Evolutionary conservation across 2,888 invertebrate species (phyloP).

Genomic region (Xestoiulus laeticollis): DNA sequence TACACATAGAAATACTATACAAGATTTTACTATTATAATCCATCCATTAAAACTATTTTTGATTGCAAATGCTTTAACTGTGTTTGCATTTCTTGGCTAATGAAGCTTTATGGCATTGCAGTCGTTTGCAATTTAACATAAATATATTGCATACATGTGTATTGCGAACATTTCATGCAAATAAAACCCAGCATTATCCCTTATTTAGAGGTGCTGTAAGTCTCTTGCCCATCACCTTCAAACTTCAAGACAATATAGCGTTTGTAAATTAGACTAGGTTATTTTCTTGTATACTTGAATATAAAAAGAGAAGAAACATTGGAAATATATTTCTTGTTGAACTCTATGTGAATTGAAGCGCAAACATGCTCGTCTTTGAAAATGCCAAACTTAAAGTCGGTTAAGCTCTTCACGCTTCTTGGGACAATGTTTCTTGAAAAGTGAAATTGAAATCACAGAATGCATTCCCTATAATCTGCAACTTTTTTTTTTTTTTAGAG

Average conservation of each 20-base stretch:
- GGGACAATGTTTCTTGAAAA: slow-evolving; percentile 34
- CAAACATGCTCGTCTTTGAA: not conserved
- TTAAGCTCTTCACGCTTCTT: slow-evolving; percentile 23
- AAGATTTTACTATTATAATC: too few species aligned
- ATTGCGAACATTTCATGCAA: too few species aligned
- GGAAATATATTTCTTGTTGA: slow-evolving; percentile 3
- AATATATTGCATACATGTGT: too few species aligned
- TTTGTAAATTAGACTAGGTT: not conserved
- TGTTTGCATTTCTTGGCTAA: too few species aligned
- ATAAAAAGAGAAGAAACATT: not conserved
- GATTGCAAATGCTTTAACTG: too few species aligned
- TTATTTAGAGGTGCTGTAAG: too few species aligned
- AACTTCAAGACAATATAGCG: not conserved
- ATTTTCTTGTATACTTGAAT: not conserved
- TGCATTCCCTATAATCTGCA: not conserved
- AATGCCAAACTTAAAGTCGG: slow-evolving; percentile 21
- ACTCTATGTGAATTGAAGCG: not conserved
- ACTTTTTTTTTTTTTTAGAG: not conserved
- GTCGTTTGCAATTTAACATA: too few species aligned
- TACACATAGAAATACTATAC: too few species aligned
- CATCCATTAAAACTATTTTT: too few species aligned
- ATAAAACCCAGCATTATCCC: too few species aligned
- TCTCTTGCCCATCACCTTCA: not conserved
- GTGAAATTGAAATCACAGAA: slow-evolving; percentile 29
- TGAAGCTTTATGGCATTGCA: too few species aligned